phyloP scores from a whole-genome alignment of 2,797 vertebrate species.

The Premnoplex brunnescens region DNA sequence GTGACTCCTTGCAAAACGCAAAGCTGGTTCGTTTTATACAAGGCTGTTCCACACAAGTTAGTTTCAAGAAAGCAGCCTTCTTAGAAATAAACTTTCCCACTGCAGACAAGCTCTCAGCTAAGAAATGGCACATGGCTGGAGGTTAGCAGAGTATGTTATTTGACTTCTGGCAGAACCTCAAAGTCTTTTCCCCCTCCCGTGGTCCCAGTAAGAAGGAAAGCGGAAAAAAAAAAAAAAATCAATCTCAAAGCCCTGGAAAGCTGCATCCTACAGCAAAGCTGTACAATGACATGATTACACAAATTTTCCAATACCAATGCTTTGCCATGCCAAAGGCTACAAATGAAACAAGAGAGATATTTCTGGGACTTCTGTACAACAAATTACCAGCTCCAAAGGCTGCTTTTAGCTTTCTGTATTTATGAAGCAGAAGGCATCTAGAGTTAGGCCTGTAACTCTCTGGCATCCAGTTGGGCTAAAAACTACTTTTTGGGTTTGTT shows the following conservation, averaged over 20 bases:
- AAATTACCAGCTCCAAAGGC: conserved; percentile 33
- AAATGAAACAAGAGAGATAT: conserved; percentile 55
- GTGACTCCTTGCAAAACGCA: not conserved
- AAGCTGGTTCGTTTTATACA: not conserved
- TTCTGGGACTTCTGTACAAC: conserved; percentile 58
- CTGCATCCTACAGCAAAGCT: conserved; percentile 28
- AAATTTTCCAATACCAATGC: conserved; percentile 63
- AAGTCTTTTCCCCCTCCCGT: conserved; percentile 3
- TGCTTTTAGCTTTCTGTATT: conserved; percentile 17
- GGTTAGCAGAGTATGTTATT: not conserved
- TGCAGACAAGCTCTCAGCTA: not conserved
- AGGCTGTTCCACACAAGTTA: not conserved
- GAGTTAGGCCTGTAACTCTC: not conserved
- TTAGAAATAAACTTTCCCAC: not conserved
- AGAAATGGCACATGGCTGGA: not conserved
- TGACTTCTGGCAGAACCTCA: conserved; percentile 29
- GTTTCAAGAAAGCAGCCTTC: not conserved
- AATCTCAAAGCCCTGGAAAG: not conserved
- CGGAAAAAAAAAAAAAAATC: rapidly evolving
- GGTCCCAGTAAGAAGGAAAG: not conserved
- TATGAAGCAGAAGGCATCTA: conserved; percentile 25
- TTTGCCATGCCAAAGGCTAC: conserved; percentile 58
- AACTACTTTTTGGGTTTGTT: not conserved
- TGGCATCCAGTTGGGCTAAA: not conserved
- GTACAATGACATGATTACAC: not conserved